Percentiles rank a stretch among this genome's conserved stretches.
These are phyloP conservation scores for Hafferia zeledoni DNA, from an alignment of 2,797 vertebrate genomes.

Conservation along the genomic window DNA sequence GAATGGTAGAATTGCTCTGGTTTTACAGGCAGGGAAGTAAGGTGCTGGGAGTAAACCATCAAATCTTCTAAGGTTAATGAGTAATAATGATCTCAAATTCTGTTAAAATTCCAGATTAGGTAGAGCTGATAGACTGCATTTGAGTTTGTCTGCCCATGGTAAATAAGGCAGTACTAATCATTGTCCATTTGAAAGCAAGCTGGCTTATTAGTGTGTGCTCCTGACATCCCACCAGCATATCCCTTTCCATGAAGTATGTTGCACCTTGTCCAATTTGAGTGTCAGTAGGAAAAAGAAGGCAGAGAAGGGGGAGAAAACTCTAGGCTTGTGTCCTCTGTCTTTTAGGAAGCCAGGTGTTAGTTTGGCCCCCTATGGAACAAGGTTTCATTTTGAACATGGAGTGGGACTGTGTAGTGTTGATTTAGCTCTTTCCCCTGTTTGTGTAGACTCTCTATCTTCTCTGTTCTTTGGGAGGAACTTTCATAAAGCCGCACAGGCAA, in stretches of 20 bases:
- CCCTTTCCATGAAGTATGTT: neutral
- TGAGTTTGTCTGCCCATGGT: neutral
- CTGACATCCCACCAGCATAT: neutral
- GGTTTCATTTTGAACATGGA: neutral
- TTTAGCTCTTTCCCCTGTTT: neutral
- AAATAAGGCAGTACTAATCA: neutral
- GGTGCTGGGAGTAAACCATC: neutral
- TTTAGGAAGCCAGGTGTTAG: neutral
- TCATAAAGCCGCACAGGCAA: neutral
- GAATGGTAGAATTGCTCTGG: neutral
- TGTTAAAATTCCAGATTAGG: neutral
- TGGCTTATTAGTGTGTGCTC: neutral
- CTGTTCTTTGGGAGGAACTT: neutral
- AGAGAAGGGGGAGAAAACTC: neutral
- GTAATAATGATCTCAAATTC: neutral
- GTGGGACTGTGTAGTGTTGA: neutral
- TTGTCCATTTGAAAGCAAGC: neutral
- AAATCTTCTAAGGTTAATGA: neutral
- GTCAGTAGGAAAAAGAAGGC: neutral
- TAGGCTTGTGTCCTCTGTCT: neutral
- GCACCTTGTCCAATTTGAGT: neutral
- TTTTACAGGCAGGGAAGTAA: neutral
- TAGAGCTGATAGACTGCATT: neutral
- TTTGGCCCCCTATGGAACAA: neutral
- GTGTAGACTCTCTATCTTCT: neutral